Conservation (phyloP, 1,140 invertebrate species). For the Neomicropteryx cornuta region DNA sequence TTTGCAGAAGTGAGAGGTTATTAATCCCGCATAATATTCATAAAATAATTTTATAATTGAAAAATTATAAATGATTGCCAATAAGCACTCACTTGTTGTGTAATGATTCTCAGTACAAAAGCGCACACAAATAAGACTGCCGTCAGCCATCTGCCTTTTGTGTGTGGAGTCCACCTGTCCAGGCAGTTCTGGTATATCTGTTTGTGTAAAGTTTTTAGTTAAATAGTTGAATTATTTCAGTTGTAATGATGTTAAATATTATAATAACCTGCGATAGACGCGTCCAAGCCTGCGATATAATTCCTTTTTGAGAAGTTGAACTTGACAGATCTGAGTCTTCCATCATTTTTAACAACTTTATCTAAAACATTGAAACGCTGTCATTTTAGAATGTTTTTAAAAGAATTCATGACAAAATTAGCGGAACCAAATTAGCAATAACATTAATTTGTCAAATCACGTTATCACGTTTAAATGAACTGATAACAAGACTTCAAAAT, state of each 20-base stretch:
- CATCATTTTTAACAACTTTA: constrained; percentile 40
- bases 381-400: too few relatives aligned
- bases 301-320: constrained; percentile 34
- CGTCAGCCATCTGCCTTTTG: constrained; percentile 44
- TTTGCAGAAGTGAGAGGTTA: too few relatives aligned
- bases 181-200: constrained; percentile 46
- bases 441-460: too few relatives aligned
- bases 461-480: too few relatives aligned
- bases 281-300: constrained; percentile 43
- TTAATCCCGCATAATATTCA: too few relatives aligned
- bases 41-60: too few relatives aligned
- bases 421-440: too few relatives aligned
- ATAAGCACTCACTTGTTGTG: constrained; percentile 41
- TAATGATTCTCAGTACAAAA: constrained; percentile 48
- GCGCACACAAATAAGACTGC: constrained; percentile 39
- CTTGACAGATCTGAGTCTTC: constrained; percentile 42
- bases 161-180: constrained; percentile 56
- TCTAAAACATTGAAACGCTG: constrained; percentile 6
- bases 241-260: constrained; percentile 3
- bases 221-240: constrained; percentile 4
- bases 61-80: too few relatives aligned
- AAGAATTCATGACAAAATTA: too few relatives aligned
- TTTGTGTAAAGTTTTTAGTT: constrained; percentile 8
- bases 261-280: constrained; percentile 41
- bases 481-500: too few relatives aligned